These are phyloP conservation scores for Leptothorax acervorum DNA, from an alignment of 2,888 invertebrate species.

Conservation along the genomic window DNA sequence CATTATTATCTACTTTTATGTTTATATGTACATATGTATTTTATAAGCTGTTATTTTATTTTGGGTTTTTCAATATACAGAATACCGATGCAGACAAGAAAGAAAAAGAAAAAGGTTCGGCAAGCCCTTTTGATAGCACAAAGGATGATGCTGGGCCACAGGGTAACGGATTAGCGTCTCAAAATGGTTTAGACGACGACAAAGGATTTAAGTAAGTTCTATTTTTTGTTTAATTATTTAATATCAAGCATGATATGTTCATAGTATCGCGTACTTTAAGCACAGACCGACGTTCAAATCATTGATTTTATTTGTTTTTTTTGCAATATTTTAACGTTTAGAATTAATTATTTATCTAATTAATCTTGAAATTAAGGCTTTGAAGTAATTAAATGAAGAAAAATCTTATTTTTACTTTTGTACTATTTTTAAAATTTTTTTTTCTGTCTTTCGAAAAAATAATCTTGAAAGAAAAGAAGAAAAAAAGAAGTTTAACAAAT, in stretches of 20 bases:
- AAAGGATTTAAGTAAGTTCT: constrained; percentile 95
- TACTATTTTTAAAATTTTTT: not conserved
- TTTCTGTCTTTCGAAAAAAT: not conserved
- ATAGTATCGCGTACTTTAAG: not conserved
- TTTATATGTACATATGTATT: not conserved
- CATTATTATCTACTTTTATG: not conserved
- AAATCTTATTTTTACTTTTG: not conserved
- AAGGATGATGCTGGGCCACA: constrained; percentile 88
- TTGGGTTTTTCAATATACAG: constrained; percentile 69
- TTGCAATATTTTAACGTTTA: not conserved
- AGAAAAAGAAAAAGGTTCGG: constrained; percentile 87
- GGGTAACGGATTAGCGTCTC: constrained; percentile 87
- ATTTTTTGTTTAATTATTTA: not conserved
- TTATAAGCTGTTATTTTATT: not conserved
- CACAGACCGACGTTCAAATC: not conserved
- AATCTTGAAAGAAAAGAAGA: not conserved
- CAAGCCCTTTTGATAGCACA: constrained; percentile 87
- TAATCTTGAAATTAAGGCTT: constrained; percentile 7
- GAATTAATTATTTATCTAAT: not conserved
- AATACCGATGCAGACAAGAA: constrained; percentile 84
- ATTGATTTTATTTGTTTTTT: not conserved
- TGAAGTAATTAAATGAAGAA: not conserved
- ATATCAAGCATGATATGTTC: not conserved
- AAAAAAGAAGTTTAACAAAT: not conserved
- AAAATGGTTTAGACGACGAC: constrained; percentile 94